Evolutionary conservation across 2,888 invertebrate species (phyloP).

Genomic region (Corbicula japonica): DNA sequence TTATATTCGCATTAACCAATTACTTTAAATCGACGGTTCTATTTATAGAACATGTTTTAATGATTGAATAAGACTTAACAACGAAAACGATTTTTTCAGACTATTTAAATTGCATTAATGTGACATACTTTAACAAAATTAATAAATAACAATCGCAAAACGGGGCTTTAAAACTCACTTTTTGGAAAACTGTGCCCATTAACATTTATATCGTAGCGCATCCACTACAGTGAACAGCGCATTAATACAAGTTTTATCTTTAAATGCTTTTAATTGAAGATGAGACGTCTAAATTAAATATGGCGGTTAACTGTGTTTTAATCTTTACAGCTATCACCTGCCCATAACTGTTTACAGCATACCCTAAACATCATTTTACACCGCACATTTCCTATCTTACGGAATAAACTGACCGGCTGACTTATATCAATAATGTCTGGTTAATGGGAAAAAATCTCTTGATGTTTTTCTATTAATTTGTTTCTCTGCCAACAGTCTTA

Average conservation of each 20-base stretch:
- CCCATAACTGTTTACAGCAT: conserved; percentile 22
- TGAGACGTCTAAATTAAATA: conserved; percentile 23
- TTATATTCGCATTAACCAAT: no score
- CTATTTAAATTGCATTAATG: no score
- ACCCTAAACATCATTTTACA: conserved; percentile 26
- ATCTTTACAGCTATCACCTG: background rate
- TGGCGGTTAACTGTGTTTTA: conserved; percentile 5
- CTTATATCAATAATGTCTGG: conserved; percentile 11
- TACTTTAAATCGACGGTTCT: no score
- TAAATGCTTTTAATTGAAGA: conserved; percentile 28
- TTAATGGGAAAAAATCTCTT: background rate
- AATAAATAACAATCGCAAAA: no score
- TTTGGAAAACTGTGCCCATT: background rate
- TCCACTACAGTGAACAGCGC: background rate
- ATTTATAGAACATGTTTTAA: no score
- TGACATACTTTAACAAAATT: no score
- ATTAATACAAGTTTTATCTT: conserved; percentile 4
- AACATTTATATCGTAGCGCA: background rate
- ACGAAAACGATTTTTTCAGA: no score
- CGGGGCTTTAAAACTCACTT: background rate
- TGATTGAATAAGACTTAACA: no score
- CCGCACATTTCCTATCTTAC: background rate
- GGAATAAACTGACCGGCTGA: conserved; percentile 6
- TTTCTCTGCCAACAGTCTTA: no score
- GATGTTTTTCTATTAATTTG: no score